Evolutionary conservation across 2,888 invertebrate species (phyloP).

Genomic region (Apamea epomidion): DNA sequence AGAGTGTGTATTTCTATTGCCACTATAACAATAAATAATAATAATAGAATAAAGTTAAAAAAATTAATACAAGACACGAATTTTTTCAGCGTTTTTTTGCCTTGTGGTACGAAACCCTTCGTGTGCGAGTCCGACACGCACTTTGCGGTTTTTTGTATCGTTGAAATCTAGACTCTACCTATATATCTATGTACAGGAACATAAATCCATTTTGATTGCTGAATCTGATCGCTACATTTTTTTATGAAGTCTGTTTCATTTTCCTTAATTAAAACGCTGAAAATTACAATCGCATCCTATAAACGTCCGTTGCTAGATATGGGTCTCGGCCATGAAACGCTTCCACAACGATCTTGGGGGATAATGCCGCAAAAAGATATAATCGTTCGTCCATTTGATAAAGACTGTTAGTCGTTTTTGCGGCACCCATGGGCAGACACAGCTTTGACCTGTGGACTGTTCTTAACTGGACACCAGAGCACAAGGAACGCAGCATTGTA

Average conservation of each 20-base stretch:
- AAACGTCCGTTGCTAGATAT: constrained; percentile 43
- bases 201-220: constrained; percentile 1
- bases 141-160: background rate
- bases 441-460: background rate
- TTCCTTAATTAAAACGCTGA: constrained; percentile 34
- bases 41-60: background rate
- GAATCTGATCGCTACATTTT: constrained; percentile 17
- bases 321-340: constrained; percentile 51
- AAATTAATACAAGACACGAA: background rate
- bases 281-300: constrained; percentile 42
- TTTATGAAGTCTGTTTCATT: constrained; percentile 4
- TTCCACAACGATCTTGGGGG: constrained; percentile 47
- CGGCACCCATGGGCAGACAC: constrained; percentile 3
- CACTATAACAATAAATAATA: background rate
- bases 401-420: constrained; percentile 25
- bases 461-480: background rate
- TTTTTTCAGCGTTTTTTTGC: background rate
- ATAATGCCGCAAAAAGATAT: constrained; percentile 48
- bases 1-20: background rate
- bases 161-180: background rate
- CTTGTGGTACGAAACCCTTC: background rate
- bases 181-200: background rate
- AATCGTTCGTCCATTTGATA: constrained; percentile 42
- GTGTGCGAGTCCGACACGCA: background rate
- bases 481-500: background rate